Base-by-base conservation (phyloP, 2,888 invertebrate species). In the Megalurothrips usitatus region DNA sequence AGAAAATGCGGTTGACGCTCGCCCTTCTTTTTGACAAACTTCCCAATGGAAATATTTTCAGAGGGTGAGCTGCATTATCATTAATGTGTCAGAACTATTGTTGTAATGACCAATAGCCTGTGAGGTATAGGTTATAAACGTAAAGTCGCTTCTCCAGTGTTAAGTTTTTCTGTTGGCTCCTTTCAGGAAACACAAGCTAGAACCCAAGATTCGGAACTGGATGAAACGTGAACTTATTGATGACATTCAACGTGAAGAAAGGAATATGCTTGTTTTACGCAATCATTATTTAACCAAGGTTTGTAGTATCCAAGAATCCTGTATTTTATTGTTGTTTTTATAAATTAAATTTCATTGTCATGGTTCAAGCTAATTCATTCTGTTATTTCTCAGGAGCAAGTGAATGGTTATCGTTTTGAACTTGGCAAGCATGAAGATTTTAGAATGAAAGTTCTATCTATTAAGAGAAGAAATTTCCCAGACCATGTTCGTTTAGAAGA, bases 181-280 rank as follows among this genome's bases (percentile, higher is more conserved):
- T 75, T 26, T 26, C 68, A 75, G 68, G 10, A 75, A 75, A 75
- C 26, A 75, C 26, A 75, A 75, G 9, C 26, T 75, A 0, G 9
- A 11, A 12, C 68, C 68, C 8, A 75, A 75, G 26, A 26, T 75
- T 26, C 26, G 26, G 0, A 10, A 6, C 68, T 75, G 68, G 68
- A 75, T 75, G 68, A 75, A 26, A 26, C 23, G 68, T 26, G 26
- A 75, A 23, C 23, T 26, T 75, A 8, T 75, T 4, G 68, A 23
- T 8, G 68, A 75, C 68, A 75, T 75, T 75, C 23, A 75, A 75
- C n/a, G 68, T 10, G 68, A 75, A 26, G 68, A 75, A 75, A 12
- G 12, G 26, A 75, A 75, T 26, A 75, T 75, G 68, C 26, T 26
- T 12, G 10, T 26, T 26, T 26, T 75, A 12, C 23, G 68, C 1